Conservation (phyloP, 2,113 vertebrate genomes). For the Hyla sarda region DNA sequence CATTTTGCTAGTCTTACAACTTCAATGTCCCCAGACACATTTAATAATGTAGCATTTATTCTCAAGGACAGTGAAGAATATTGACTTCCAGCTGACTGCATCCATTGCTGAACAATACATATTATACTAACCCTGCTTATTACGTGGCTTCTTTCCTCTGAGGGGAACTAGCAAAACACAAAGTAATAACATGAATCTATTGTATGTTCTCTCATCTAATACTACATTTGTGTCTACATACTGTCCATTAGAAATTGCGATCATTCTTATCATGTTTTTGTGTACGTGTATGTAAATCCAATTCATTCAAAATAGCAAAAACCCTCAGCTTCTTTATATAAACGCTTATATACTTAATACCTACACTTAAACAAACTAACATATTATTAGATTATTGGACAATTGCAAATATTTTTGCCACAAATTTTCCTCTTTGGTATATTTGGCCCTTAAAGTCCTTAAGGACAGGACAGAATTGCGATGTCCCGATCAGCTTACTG, state of each 20-base stretch:
- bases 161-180: neutral
- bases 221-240: neutral
- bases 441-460: too few species aligned
- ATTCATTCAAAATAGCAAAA: too few species aligned
- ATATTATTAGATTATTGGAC: too few species aligned
- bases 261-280: neutral
- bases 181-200: neutral
- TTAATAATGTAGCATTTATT: constrained; percentile 35
- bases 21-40: constrained; percentile 41
- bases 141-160: neutral
- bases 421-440: too few species aligned
- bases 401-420: too few species aligned
- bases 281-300: neutral
- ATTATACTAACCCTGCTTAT: neutral
- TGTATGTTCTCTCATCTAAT: neutral
- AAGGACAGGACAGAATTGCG: too few species aligned
- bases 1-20: constrained; percentile 31
- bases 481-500: too few species aligned
- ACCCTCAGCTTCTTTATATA: too few species aligned
- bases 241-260: neutral
- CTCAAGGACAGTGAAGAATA: constrained; percentile 26
- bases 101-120: constrained; percentile 13
- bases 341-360: too few species aligned
- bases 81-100: constrained; percentile 31
- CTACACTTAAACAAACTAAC: too few species aligned